Evolutionary conservation across 2,113 vertebrate genomes (phyloP).

Genomic region (Anoplopoma fimbria): DNA sequence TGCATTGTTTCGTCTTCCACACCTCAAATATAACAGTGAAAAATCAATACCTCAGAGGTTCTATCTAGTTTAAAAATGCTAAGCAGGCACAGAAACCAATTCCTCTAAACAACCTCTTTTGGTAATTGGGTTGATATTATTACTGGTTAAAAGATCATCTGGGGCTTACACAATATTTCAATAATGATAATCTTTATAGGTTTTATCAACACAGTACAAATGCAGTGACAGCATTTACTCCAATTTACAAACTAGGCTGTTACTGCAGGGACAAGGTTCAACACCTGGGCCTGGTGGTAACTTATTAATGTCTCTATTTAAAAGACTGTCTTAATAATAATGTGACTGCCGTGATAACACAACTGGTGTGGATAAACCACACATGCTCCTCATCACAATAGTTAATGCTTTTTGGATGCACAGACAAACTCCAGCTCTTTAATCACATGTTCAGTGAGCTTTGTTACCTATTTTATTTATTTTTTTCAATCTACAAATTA

Average conservation of each 20-base stretch:
- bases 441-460: not conserved
- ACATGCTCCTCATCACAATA: not conserved
- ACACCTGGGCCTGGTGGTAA: not conserved
- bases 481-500: not conserved
- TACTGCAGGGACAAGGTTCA: not conserved
- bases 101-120: slow-evolving; percentile 5
- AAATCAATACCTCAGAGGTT: not conserved
- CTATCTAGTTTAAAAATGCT: not conserved
- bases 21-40: not conserved
- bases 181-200: not conserved
- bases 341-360: not conserved
- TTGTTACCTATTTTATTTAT: not conserved
- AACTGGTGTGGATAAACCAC: not conserved
- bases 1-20: not conserved
- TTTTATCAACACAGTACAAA: not conserved
- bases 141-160: not conserved
- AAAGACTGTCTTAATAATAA: not conserved
- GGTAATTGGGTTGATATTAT: not conserved
- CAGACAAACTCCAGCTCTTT: not conserved
- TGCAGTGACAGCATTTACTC: not conserved
- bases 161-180: not conserved
- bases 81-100: not conserved
- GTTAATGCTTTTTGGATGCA: no score
- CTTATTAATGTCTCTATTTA: not conserved
- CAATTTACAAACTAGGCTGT: not conserved